phyloP scores from a whole-genome alignment of 2,113 vertebrate genomes.

The Entosphenus tridentatus region DNA sequence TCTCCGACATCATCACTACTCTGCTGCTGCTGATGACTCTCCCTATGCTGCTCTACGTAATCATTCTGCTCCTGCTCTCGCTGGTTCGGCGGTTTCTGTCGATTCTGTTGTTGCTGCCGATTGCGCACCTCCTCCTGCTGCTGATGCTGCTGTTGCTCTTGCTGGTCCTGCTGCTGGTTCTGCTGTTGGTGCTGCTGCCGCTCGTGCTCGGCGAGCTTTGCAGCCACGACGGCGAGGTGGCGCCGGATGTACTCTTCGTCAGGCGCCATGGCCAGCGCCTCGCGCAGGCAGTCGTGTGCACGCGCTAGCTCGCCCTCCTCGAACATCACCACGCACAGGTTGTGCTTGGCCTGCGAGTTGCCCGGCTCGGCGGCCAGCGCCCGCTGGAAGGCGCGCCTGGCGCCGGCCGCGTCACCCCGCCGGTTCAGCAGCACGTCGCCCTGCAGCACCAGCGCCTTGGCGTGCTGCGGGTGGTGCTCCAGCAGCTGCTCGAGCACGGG shows the following conservation, averaged over 20 bases:
- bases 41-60: slow-evolving; percentile 16
- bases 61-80: slow-evolving; percentile 26
- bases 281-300: slow-evolving; percentile 63
- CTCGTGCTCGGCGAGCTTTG: slow-evolving; percentile 40
- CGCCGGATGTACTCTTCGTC: slow-evolving; percentile 79
- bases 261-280: slow-evolving; percentile 61
- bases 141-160: slow-evolving; percentile 11
- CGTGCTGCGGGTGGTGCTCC: slow-evolving; percentile 60
- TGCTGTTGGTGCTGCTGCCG: slow-evolving; percentile 29
- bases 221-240: slow-evolving; percentile 64
- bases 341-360: slow-evolving; percentile 90
- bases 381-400: slow-evolving; percentile 62
- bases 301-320: slow-evolving; percentile 64
- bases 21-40: slow-evolving; percentile 17
- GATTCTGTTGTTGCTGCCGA: slow-evolving; percentile 17
- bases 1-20: slow-evolving; percentile 15
- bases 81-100: slow-evolving; percentile 27
- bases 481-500: slow-evolving; percentile 61
- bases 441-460: slow-evolving; percentile 85
- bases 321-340: slow-evolving; percentile 88
- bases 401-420: slow-evolving; percentile 66
- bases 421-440: slow-evolving; percentile 98
- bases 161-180: slow-evolving; percentile 17
- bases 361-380: slow-evolving; percentile 59
- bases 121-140: slow-evolving; percentile 14